Evolutionary conservation across 2,797 vertebrate genomes (phyloP), one percentile per base, ranked within the genome.

Genomic region (Sebastes oblongus): DNA sequence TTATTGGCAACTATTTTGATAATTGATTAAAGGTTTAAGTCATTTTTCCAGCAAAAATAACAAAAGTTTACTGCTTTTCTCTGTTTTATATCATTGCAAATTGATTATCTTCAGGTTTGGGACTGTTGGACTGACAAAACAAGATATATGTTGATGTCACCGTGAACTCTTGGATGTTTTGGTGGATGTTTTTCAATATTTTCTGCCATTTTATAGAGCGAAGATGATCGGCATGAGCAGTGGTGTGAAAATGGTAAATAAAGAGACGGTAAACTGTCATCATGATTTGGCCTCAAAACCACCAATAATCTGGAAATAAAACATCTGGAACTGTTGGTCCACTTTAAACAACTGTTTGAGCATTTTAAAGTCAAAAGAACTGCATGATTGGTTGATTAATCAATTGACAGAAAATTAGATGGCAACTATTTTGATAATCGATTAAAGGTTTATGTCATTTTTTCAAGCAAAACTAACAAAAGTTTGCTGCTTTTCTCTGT

Each of bases 191-290:
- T 46, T 18, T 9, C 4, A 22, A 11, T 9, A 22, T 66, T 54
- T 69, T 54, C 22, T 52, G 27, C 39, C 12, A 50, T 36, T 78
- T 60, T 27, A 39, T 1, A 22, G 27, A 65, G 34, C 1, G 76
- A 73, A 52, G 76, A 71, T 83, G 77, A 86, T 83, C 59, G 24
- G 60, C 66, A 87, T 80, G 78, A 88, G 79, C 30, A 10, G 78
- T 1, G 0, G 66, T 42, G 71, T 20, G 30, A 22, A 71, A 72
- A 72, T 7, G 42, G 16, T 46, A 68, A 76, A 66, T 30, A 56
- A 70, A 76, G 20, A 59, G 27, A 77, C 7, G 7, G 54, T 20
- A 59, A 78, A 82, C 16, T 55, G 27, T 67, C 65, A 5, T 18
- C 4, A 74, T 22, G 32, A 80, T 77, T 13, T 61, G 65, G 56